Evolutionary conservation across 2,113 vertebrate genomes (phyloP).

Genomic region (Pyxicephalus adspersus): DNA sequence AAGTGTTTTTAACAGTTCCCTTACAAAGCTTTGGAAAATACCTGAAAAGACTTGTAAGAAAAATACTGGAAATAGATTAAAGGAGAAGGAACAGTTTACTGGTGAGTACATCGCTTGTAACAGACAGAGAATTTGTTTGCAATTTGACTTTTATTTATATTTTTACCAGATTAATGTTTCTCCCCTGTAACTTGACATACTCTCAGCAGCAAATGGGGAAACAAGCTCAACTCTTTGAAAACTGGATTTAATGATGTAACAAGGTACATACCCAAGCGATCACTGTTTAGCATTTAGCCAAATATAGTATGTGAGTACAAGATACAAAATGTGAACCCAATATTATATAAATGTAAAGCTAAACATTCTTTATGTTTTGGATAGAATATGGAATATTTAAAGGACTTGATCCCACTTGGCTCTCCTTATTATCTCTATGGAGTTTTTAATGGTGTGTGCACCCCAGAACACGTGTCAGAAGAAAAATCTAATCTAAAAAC

Average conservation of each 20-base stretch:
- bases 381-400: too few relatives aligned
- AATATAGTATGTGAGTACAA: too few relatives aligned
- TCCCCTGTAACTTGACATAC: background rate
- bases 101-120: background rate
- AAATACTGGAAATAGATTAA: slow-evolving; percentile 28
- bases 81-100: background rate
- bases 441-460: too few relatives aligned
- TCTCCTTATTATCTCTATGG: too few relatives aligned
- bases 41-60: slow-evolving; percentile 18
- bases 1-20: slow-evolving; percentile 27
- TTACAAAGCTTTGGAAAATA: slow-evolving; percentile 16
- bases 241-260: slow-evolving; percentile 4
- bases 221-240: slow-evolving; percentile 3
- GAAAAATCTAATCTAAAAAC: too few relatives aligned
- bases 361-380: too few relatives aligned
- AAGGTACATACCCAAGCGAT: background rate
- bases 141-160: slow-evolving; percentile 13
- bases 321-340: too few relatives aligned
- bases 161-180: slow-evolving; percentile 9
- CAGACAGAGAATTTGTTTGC: slow-evolving; percentile 15
- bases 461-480: too few relatives aligned
- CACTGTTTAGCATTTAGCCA: too few relatives aligned
- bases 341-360: too few relatives aligned
- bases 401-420: too few relatives aligned
- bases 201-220: slow-evolving; percentile 9